phyloP scores from a whole-genome alignment of 1,140 invertebrate species.

The Latrodectus geometricus region DNA sequence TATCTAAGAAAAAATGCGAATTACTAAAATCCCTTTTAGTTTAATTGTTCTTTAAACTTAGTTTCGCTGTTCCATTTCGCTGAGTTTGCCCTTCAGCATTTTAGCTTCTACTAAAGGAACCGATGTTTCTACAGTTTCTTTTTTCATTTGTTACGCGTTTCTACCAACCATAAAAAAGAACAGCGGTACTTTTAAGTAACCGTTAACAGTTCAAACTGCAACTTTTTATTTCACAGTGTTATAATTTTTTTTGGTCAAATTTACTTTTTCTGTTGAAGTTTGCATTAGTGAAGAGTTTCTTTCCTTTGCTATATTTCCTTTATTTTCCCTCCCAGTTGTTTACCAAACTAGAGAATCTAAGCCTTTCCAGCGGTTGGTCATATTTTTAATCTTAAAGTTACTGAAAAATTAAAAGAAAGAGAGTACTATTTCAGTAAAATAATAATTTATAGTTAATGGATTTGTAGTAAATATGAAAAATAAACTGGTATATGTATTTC shows the following conservation, averaged over 20 bases:
- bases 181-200: slow-evolving; percentile 20
- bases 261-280: neutral
- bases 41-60: slow-evolving; percentile 4
- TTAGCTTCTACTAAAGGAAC: neutral
- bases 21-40: neutral
- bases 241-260: neutral
- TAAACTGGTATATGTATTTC: too few relatives aligned
- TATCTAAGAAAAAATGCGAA: neutral
- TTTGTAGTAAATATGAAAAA: too few relatives aligned
- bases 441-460: too few relatives aligned
- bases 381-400: too few relatives aligned
- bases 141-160: neutral
- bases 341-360: too few relatives aligned
- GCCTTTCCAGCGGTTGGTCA: too few relatives aligned
- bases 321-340: neutral
- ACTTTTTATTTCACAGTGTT: neutral
- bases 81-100: slow-evolving; percentile 8
- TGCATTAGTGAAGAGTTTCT: neutral
- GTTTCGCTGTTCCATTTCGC: slow-evolving; percentile 21
- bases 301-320: neutral
- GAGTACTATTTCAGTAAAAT: too few relatives aligned
- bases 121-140: neutral
- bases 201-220: slow-evolving; percentile 22
- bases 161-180: slow-evolving; percentile 8
- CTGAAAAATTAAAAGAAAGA: too few relatives aligned